phyloP scores from a whole-genome alignment of 2,113 vertebrate genomes.

The Propithecus coquereli region DNA sequence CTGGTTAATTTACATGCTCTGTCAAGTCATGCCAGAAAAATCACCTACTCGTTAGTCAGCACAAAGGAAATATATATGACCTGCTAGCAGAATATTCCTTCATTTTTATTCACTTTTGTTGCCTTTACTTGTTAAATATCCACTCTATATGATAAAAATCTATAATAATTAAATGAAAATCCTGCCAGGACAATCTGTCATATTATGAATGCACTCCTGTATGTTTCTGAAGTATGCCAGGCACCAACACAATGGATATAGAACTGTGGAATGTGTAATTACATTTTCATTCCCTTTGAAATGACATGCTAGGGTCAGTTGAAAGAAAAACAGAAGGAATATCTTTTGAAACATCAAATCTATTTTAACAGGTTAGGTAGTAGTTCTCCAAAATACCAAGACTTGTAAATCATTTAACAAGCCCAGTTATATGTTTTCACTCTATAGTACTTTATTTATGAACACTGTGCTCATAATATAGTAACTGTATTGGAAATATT shows the following conservation, averaged over 20 bases:
- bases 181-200: background rate
- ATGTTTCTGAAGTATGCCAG: slow-evolving; percentile 6
- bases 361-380: background rate
- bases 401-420: slow-evolving; percentile 19
- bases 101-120: slow-evolving; percentile 3
- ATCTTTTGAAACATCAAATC: slow-evolving; percentile 13
- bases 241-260: background rate
- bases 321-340: slow-evolving; percentile 21
- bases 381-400: background rate
- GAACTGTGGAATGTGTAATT: background rate
- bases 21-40: slow-evolving; percentile 37
- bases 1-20: slow-evolving; percentile 23
- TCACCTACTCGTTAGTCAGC: slow-evolving; percentile 31
- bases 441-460: background rate
- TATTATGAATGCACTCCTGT: background rate
- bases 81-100: background rate
- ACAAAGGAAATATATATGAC: slow-evolving; percentile 32
- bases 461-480: background rate
- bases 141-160: slow-evolving; percentile 52
- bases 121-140: slow-evolving; percentile 50
- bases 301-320: background rate
- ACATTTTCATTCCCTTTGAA: slow-evolving; percentile 32
- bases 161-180: slow-evolving; percentile 47
- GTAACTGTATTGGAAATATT: background rate
- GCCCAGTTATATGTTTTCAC: background rate